These are phyloP conservation scores for Brachionus paranguensis DNA, from an alignment of 1,140 invertebrate genomes.

Conservation along the genomic window DNA sequence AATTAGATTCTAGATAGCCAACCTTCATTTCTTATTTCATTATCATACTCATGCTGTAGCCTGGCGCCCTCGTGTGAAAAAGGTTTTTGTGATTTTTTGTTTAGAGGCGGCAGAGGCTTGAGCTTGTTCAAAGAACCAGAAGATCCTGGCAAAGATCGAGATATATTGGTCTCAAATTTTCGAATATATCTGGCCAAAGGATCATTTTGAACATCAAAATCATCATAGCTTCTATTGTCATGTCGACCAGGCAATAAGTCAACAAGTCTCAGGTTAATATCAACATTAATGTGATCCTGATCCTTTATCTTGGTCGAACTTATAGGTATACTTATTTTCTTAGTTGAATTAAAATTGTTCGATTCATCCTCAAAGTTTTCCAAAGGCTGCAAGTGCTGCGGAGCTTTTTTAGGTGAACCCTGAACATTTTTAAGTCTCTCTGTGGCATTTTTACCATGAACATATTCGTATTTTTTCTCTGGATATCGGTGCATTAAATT, in stretches of 20 bases:
- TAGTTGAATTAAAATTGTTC: constrained; percentile 4
- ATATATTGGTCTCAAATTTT: constrained; percentile 28
- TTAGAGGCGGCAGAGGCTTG: neutral
- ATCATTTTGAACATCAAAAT: constrained; percentile 36
- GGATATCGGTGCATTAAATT: constrained; percentile 39
- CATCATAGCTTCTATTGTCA: constrained; percentile 28
- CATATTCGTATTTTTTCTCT: constrained; percentile 39
- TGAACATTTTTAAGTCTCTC: neutral
- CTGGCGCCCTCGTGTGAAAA: constrained; percentile 5
- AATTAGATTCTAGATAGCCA: neutral
- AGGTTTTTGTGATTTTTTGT: constrained; percentile 13
- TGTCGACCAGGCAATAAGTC: constrained; percentile 9
- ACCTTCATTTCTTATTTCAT: constrained; percentile 20
- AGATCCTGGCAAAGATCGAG: constrained; percentile 28
- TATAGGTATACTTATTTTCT: constrained; percentile 12
- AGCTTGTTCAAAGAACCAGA: constrained; percentile 19
- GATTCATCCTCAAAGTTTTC: neutral
- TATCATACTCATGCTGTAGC: constrained; percentile 17
- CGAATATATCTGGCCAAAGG: constrained; percentile 17
- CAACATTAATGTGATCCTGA: constrained; percentile 33
- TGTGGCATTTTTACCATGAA: constrained; percentile 32
- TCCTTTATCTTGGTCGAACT: neutral
- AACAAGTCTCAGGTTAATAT: constrained; percentile 25
- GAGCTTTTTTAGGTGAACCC: neutral
- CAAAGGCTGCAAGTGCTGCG: neutral